Conservation (phyloP, 2,113 vertebrate species). For the Turnix velox region DNA sequence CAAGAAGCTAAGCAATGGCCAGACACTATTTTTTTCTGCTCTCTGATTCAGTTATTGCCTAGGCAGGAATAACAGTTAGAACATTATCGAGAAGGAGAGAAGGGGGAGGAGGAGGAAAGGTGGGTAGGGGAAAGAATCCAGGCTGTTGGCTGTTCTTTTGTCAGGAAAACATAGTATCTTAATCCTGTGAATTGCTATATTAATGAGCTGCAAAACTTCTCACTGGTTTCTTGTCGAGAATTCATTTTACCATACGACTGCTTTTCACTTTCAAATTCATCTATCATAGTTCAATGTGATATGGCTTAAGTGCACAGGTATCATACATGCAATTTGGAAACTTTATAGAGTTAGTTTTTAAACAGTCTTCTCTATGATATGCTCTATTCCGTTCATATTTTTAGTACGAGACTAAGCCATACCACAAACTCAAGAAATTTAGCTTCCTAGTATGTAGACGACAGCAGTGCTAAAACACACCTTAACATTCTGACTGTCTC, state of each 20-base stretch:
- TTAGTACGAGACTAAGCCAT: not conserved
- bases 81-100: no score
- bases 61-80: not conserved
- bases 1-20: not conserved
- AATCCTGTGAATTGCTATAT: not conserved
- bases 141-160: not conserved
- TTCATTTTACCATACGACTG: not conserved
- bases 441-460: not conserved
- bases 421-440: not conserved
- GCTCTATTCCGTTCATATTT: not conserved
- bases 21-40: not conserved
- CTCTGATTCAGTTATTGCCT: not conserved
- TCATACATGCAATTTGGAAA: not conserved
- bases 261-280: not conserved
- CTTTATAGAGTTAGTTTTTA: not conserved
- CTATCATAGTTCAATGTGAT: not conserved
- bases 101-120: no score
- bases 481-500: not conserved
- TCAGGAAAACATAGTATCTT: not conserved
- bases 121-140: not conserved
- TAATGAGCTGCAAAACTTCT: not conserved
- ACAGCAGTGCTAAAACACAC: not conserved
- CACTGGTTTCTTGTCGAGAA: not conserved
- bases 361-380: not conserved
- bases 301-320: not conserved